phyloP scores from a whole-genome alignment of 1,140 invertebrate genomes.

The Sinonovacula constricta region DNA sequence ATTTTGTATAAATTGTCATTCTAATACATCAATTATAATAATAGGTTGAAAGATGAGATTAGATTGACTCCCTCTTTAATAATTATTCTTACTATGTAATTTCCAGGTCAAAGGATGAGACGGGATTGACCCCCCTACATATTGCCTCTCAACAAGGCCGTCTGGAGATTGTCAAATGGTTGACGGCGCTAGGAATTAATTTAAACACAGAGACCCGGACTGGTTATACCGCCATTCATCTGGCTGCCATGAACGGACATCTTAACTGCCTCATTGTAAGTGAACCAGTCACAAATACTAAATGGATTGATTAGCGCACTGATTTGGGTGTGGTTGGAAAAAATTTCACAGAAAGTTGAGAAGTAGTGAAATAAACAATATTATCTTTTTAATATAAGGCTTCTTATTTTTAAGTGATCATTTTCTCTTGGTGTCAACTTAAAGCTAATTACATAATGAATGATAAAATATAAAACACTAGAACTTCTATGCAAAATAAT shows the following conservation, averaged over 20 bases:
- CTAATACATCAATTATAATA: no score
- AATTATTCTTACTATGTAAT: no score
- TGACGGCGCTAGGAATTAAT: constrained; percentile 65
- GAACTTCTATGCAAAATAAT: no score
- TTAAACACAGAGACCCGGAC: constrained; percentile 72
- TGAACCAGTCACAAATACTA: no score
- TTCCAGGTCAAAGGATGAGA: constrained; percentile 70
- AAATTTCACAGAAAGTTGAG: no score
- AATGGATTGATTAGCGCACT: background rate
- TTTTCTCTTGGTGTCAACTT: no score
- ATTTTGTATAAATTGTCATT: no score
- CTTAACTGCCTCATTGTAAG: constrained; percentile 74
- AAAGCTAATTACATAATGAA: no score
- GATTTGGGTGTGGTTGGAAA: background rate
- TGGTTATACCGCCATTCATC: constrained; percentile 76
- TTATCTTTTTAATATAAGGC: background rate
- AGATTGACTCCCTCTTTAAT: no score
- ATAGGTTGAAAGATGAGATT: no score
- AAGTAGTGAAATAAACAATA: background rate
- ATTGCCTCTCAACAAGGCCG: constrained; percentile 66
- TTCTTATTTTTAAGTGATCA: no score
- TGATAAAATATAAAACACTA: no score
- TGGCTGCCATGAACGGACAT: constrained; percentile 78
- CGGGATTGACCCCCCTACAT: constrained; percentile 70
- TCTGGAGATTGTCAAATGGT: constrained; percentile 72